phyloP scores from a whole-genome alignment of 1,140 invertebrate species.

The Zelostemma sp. region DNA sequence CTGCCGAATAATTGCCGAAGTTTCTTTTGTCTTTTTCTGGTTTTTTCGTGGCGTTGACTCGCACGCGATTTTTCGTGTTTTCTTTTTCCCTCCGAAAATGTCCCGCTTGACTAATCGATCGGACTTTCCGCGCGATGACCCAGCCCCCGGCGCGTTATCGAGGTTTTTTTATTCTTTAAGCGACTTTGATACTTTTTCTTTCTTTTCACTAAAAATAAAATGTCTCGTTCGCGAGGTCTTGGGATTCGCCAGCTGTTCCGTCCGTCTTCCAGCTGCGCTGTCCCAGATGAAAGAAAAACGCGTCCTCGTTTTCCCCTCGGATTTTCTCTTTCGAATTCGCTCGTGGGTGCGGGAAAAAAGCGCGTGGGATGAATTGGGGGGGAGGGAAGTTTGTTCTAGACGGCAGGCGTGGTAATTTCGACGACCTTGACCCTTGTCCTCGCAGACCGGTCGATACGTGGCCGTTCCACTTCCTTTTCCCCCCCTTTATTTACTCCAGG shows the following conservation, averaged over 20 bases:
- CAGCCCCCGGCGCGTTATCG: conserved; percentile 45
- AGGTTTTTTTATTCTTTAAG: no score
- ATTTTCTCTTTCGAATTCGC: no score
- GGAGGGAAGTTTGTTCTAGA: conserved; percentile 32
- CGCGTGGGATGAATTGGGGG: conserved; percentile 7
- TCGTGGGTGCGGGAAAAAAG: conserved; percentile 28
- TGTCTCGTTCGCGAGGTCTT: no score
- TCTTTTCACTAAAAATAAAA: no score
- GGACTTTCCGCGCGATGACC: conserved; percentile 42
- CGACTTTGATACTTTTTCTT: no score
- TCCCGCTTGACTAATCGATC: conserved; percentile 44
- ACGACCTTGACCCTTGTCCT: conserved; percentile 66
- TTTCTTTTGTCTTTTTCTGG: not conserved
- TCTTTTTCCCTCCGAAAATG: conserved; percentile 14
- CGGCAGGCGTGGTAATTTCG: conserved; percentile 64
- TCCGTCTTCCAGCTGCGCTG: no score
- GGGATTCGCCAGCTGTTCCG: no score
- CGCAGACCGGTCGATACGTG: conserved; percentile 65
- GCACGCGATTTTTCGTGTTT: not conserved
- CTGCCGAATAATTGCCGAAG: no score
- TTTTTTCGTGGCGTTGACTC: not conserved
- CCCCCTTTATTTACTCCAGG: conserved; percentile 20
- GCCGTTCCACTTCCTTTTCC: conserved; percentile 42
- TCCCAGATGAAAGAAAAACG: no score
- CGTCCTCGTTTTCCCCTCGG: no score